phyloP scores from a whole-genome alignment of 2,888 invertebrate species.

The Nephrotoma guestfalica region DNA sequence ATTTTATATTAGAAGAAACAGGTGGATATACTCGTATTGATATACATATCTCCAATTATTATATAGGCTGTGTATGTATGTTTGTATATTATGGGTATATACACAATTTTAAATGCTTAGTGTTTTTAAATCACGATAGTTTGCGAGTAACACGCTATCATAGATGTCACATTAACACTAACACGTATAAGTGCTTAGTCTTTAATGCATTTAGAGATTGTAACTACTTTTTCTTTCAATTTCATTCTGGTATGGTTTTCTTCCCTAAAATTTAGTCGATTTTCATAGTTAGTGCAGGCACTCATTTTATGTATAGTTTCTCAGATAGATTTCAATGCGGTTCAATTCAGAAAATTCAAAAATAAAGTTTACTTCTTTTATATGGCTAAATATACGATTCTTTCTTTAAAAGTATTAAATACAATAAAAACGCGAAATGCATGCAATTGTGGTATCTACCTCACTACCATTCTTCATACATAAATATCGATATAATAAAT shows the following conservation, averaged over 20 bases:
- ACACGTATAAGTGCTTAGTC: constrained; percentile 4
- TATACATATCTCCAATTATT: background rate
- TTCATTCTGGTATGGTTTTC: background rate
- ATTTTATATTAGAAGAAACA: background rate
- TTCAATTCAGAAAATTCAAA: background rate
- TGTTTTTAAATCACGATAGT: constrained; percentile 4
- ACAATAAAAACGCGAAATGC: background rate
- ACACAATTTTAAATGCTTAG: constrained; percentile 1
- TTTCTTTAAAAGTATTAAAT: background rate
- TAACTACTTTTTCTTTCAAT: background rate
- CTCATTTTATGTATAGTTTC: background rate
- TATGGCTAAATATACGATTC: background rate
- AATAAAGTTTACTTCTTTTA: background rate
- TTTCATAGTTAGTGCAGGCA: background rate
- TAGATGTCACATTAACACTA: constrained; percentile 4
- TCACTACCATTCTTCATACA: background rate
- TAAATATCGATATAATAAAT: background rate
- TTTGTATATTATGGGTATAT: background rate
- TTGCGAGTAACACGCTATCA: constrained; percentile 1
- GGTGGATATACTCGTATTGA: background rate
- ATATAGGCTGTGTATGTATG: background rate
- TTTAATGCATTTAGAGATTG: constrained; percentile 3
- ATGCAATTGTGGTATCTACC: background rate
- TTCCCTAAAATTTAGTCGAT: background rate
- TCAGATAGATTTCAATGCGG: background rate